Percentiles rank a stretch among this genome's conserved stretches.
Conservation (phyloP, 2,797 vertebrate genomes). For the Pipistrellus pygmaeus region DNA sequence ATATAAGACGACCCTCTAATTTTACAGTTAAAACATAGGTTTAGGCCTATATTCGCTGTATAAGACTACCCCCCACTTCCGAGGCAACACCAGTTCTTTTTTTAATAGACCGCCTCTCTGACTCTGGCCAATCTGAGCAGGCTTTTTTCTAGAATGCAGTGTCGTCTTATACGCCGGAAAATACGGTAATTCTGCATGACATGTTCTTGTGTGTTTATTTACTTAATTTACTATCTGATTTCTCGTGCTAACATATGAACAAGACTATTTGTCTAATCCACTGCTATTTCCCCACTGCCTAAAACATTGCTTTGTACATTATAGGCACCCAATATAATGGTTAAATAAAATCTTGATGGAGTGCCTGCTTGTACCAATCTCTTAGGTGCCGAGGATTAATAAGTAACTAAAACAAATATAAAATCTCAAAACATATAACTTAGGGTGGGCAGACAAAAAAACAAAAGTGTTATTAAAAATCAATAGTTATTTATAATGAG, state of each 20-base stretch:
- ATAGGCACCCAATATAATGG: not conserved
- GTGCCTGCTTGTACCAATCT: not conserved
- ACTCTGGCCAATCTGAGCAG: too few species aligned
- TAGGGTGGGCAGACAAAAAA: not conserved
- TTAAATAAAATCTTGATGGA: slow-evolving; percentile 33
- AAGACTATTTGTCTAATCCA: not conserved
- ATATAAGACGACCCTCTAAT: too few species aligned
- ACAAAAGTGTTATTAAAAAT: not conserved
- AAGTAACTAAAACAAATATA: slow-evolving; percentile 24
- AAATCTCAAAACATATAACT: not conserved
- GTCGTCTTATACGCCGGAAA: too few species aligned
- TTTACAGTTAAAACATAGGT: too few species aligned
- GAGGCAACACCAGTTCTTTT: too few species aligned
- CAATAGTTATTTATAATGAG: slow-evolving; percentile 8
- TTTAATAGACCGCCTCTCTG: too few species aligned
- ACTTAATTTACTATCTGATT: not conserved
- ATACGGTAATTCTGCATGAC: not conserved
- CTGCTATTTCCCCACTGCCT: not conserved
- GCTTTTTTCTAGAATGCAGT: too few species aligned
- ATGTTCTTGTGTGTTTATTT: not conserved
- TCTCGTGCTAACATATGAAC: not conserved
- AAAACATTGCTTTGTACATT: not conserved
- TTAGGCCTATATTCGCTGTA: too few species aligned
- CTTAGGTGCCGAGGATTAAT: not conserved
- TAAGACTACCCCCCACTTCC: too few species aligned